Evolutionary conservation across 1,140 invertebrate species (phyloP), one percentile per base, ranked within the genome.

Genomic region (Cepaea nemoralis): DNA sequence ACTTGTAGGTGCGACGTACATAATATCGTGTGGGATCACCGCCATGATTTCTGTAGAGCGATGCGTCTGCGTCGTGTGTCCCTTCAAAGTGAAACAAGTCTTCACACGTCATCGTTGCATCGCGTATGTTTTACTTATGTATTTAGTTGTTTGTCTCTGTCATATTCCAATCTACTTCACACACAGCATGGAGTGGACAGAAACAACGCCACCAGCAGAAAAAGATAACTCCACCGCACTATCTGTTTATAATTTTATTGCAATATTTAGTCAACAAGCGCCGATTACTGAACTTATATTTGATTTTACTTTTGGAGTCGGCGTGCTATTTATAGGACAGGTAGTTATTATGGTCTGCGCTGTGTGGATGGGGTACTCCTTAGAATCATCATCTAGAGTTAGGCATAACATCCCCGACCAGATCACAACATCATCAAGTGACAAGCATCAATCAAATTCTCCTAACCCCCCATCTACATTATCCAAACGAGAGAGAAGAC

Each of bases 11-110:
- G 71, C 40, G 2, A 19, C 8, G 1, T 74, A 45, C 42, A n/a
- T 1, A 2, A 31, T 74, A 10, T 74, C 71, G 3, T 74, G 40
- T 35, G 48, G 71, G 40, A 45, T 74, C n/a, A 74, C 71, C 33
- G 40, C 71, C 24, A n/a, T 74, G 19, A 33, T 74, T 14, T 42
- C 71, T 0, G 33, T 74, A 33, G 71, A 74, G 31, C 24, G 71
- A 48, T 74, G 71, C 31, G 3, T 74, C 6, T 74, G 71, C 31
- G 71, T 74, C 1, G 71, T 50, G 1, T 74, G 0, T 35, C 71
- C 71, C 1, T 74, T 74, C 33, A 74, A 50, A 12, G 71, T 74
- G 14, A 48, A 31, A 45, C 1, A 12, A 12, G 33, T 74, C 22
- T 42, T 74, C 42, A 74, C 71, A 31, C n/a, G 27, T n/a, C 0